Percentiles rank a stretch among this genome's conserved stretches.
Conservation (phyloP, 2,113 vertebrate genomes). For the Trogon melanurus region DNA sequence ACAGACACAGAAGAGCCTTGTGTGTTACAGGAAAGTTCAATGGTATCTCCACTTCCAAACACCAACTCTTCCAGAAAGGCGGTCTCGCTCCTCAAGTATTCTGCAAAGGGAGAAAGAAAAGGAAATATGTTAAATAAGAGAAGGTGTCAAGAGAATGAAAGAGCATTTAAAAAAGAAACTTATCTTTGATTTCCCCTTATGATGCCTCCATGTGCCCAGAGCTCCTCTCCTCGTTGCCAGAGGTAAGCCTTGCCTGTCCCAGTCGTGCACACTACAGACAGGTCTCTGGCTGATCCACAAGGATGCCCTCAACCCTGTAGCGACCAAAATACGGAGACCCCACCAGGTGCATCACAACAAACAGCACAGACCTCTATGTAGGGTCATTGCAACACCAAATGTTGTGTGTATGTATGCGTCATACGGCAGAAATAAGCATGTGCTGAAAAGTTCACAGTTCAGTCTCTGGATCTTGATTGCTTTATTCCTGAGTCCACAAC, state of each 20-base stretch:
- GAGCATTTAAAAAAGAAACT: fast-evolving
- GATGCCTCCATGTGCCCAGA: not conserved
- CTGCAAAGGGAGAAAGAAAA: constrained; percentile 59
- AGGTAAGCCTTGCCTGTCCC: not conserved
- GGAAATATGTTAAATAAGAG: not conserved
- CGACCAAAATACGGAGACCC: fast-evolving
- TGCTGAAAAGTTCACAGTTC: not conserved
- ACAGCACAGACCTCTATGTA: not conserved
- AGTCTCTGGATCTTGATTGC: not conserved
- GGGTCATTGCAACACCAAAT: not conserved
- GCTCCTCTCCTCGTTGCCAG: not conserved
- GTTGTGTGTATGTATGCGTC: too few relatives aligned
- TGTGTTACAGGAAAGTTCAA: constrained; percentile 83
- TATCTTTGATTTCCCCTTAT: not conserved
- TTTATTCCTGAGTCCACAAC: not conserved
- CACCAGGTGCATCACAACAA: not conserved
- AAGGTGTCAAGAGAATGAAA: not conserved
- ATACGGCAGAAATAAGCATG: not conserved
- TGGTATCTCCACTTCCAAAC: constrained; percentile 82
- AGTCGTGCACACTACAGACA: not conserved
- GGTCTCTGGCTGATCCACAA: not conserved
- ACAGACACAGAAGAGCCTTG: constrained; percentile 78
- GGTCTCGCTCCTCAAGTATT: constrained; percentile 81
- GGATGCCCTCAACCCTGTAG: not conserved
- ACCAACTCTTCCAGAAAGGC: constrained; percentile 83